Conservation (phyloP, 2,888 invertebrate species). For the Scaptomyza parva region DNA sequence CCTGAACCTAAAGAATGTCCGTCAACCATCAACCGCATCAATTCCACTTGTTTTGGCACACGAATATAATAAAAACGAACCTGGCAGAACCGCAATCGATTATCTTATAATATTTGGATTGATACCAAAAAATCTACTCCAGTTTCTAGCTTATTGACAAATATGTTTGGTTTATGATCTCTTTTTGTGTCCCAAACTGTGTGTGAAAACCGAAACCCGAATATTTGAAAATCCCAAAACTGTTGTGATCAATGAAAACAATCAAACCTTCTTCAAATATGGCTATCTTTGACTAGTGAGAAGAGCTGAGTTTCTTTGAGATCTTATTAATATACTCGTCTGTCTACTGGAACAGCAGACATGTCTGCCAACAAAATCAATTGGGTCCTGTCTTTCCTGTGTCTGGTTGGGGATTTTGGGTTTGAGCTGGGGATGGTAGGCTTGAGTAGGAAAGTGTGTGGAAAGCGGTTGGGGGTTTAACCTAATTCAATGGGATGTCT, state of each 20-base stretch:
- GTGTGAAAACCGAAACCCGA: background rate
- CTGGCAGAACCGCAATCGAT: constrained; percentile 52
- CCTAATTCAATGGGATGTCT: constrained; percentile 51
- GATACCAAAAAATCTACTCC: constrained; percentile 40
- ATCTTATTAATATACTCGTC: background rate
- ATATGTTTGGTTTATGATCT: constrained; percentile 21
- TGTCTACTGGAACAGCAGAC: constrained; percentile 31
- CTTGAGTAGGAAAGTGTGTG: background rate
- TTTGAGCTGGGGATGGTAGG: too few relatives aligned
- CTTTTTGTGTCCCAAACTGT: background rate
- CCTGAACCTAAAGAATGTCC: constrained; percentile 10
- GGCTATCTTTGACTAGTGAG: background rate
- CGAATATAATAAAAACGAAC: constrained; percentile 56
- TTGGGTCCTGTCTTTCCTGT: constrained; percentile 16
- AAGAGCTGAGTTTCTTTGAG: background rate
- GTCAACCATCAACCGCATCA: constrained; percentile 38
- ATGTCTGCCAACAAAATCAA: constrained; percentile 51
- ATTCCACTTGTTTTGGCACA: constrained; percentile 75
- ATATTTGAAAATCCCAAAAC: background rate
- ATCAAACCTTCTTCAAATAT: background rate
- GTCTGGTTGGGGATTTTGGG: background rate
- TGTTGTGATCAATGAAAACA: background rate
- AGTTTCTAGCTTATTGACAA: constrained; percentile 64
- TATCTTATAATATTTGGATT: constrained; percentile 64
- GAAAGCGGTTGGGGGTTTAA: constrained; percentile 5